These are phyloP conservation scores for Drepanosiphum platanoidis DNA, from an alignment of 2,888 invertebrate genomes.

Conservation along the genomic window DNA sequence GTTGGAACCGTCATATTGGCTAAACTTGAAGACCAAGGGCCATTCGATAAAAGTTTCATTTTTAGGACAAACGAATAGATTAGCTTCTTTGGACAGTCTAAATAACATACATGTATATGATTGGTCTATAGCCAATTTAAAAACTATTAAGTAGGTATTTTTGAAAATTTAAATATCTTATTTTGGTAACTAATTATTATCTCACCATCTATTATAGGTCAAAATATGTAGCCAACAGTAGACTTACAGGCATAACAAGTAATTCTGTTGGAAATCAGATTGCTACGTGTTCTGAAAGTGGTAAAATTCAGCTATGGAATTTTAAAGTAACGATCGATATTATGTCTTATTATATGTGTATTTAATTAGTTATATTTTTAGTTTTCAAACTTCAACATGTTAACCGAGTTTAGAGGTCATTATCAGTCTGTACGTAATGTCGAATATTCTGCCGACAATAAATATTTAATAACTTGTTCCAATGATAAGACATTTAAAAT, in stretches of 20 bases:
- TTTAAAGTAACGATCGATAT: conserved; percentile 22
- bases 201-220: conserved; percentile 1
- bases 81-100: conserved; percentile 43
- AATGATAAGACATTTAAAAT: conserved; percentile 61
- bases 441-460: conserved; percentile 34
- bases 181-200: neutral
- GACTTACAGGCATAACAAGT: conserved; percentile 18
- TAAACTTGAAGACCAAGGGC: conserved; percentile 18
- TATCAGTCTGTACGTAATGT: conserved; percentile 22
- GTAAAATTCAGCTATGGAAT: conserved; percentile 53
- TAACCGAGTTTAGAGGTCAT: conserved; percentile 44
- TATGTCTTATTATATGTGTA: neutral
- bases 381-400: conserved; percentile 41
- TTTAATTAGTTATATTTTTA: neutral
- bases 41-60: neutral
- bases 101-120: conserved; percentile 39
- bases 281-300: conserved; percentile 44
- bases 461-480: conserved; percentile 54
- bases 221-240: conserved; percentile 24
- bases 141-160: conserved; percentile 23
- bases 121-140: conserved; percentile 32
- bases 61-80: conserved; percentile 33
- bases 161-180: neutral
- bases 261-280: conserved; percentile 36
- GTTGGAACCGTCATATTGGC: conserved; percentile 34